phyloP scores from a whole-genome alignment of 1,140 invertebrate species.

The Elysia chlorotica region DNA sequence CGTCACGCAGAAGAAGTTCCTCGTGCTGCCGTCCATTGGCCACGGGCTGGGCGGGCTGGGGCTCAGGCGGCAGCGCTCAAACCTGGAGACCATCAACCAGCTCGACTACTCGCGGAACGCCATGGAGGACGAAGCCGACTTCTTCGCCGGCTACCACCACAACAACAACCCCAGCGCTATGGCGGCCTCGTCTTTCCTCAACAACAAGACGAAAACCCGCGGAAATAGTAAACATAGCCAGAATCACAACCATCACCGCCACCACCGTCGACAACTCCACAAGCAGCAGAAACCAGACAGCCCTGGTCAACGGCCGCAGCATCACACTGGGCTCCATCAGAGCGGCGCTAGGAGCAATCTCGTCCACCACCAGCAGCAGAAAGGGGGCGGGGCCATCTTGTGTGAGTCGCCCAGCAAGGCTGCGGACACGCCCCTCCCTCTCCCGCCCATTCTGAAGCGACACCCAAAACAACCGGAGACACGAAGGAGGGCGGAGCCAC shows the following conservation, averaged over 20 bases:
- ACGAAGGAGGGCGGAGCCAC: too few relatives aligned
- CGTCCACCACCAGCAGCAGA: too few relatives aligned
- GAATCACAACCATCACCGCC: not conserved
- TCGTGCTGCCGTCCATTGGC: constrained; percentile 43
- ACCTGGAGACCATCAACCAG: constrained; percentile 31
- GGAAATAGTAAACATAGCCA: too few relatives aligned
- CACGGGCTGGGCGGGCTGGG: not conserved
- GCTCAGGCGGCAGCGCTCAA: constrained; percentile 13
- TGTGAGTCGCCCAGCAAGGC: not conserved
- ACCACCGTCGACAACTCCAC: not conserved
- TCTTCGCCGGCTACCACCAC: constrained; percentile 43
- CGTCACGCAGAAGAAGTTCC: constrained; percentile 40
- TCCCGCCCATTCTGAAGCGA: not conserved
- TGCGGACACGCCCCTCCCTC: not conserved
- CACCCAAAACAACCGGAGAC: not conserved
- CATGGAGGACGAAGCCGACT: constrained; percentile 43
- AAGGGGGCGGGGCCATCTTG: too few relatives aligned
- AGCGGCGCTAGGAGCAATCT: too few relatives aligned
- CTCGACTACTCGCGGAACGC: constrained; percentile 42
- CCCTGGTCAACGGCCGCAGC: too few relatives aligned
- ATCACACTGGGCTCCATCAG: too few relatives aligned
- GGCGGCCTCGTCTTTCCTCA: not conserved
- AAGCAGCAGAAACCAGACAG: not conserved
- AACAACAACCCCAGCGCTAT: constrained; percentile 24
- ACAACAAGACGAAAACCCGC: too few relatives aligned